phyloP scores from a whole-genome alignment of 2,113 vertebrate genomes.

The Cercopithecus mona region DNA sequence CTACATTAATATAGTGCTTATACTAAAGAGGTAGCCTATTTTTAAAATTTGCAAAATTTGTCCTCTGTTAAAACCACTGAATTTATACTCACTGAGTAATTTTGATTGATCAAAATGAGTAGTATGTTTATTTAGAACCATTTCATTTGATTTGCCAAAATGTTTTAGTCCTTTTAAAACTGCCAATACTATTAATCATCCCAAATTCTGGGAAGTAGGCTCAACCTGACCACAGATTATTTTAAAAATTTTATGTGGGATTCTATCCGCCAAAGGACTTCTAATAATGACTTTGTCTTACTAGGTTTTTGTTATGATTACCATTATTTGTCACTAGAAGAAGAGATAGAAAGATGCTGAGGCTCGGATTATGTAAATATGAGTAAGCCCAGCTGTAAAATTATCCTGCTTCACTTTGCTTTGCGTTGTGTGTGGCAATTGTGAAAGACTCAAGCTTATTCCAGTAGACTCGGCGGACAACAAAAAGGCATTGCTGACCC shows the following conservation, averaged over 20 bases:
- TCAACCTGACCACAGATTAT: not conserved
- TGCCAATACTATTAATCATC: fast-evolving
- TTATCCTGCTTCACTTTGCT: not conserved
- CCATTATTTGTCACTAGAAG: too few relatives aligned
- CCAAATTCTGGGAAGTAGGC: not conserved
- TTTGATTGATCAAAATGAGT: not conserved
- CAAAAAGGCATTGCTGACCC: fast-evolving
- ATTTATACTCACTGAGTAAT: not conserved
- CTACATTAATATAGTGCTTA: not conserved
- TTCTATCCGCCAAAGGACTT: not conserved
- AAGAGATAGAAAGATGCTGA: too few relatives aligned
- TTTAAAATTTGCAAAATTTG: not conserved
- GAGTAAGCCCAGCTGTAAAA: not conserved
- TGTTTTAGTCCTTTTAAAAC: not conserved
- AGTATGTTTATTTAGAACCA: not conserved
- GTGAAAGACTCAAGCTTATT: fast-evolving
- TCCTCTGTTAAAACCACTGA: not conserved
- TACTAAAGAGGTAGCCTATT: not conserved
- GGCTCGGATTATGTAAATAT: not conserved
- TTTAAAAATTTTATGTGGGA: not conserved
- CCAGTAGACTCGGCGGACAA: not conserved
- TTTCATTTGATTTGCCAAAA: not conserved
- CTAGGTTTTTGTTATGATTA: not conserved
- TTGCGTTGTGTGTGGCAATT: too few relatives aligned
- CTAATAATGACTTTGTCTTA: too few relatives aligned